A percentile compares a stretch with the other conserved stretches of the same genome.
Conservation (phyloP, 2,797 vertebrate species). For the Argyrosomus regius region DNA sequence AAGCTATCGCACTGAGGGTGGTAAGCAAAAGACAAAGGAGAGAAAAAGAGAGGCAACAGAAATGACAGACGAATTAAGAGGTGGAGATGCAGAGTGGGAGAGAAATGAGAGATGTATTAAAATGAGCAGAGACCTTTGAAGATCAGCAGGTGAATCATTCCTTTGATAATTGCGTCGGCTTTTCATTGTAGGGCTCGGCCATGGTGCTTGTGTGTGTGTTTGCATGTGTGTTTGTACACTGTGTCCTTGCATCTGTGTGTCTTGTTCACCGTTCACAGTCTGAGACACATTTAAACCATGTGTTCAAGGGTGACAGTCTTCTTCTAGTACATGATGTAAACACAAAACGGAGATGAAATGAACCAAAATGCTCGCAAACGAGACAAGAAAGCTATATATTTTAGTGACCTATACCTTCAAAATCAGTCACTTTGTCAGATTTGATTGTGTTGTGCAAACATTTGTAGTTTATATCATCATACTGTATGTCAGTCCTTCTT, state of each 20-base stretch:
- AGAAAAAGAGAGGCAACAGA: conserved; percentile 33
- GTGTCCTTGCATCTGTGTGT: neutral
- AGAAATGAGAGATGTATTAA: conserved; percentile 52
- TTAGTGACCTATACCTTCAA: neutral
- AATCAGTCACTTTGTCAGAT: neutral
- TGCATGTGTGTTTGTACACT: conserved; percentile 13
- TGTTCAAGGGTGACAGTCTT: conserved; percentile 7
- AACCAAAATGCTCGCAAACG: neutral
- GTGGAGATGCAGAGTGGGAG: conserved; percentile 39
- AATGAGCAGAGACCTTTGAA: conserved; percentile 75
- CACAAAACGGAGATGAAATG: too few relatives aligned
- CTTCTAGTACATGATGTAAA: neutral
- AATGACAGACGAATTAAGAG: conserved; percentile 41
- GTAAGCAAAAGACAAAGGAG: conserved; percentile 41
- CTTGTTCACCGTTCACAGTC: conserved; percentile 14
- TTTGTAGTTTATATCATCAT: neutral
- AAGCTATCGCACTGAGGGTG: conserved; percentile 45
- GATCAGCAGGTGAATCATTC: conserved; percentile 76
- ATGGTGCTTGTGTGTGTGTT: conserved; percentile 26
- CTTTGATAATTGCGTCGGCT: conserved; percentile 76
- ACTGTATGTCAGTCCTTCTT: conserved; percentile 13
- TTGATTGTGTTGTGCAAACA: neutral
- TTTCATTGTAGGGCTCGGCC: conserved; percentile 46
- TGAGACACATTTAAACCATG: conserved; percentile 3
- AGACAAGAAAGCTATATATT: neutral